Base-by-base conservation (phyloP, 2,888 invertebrate species). In the Andrena marginata region DNA sequence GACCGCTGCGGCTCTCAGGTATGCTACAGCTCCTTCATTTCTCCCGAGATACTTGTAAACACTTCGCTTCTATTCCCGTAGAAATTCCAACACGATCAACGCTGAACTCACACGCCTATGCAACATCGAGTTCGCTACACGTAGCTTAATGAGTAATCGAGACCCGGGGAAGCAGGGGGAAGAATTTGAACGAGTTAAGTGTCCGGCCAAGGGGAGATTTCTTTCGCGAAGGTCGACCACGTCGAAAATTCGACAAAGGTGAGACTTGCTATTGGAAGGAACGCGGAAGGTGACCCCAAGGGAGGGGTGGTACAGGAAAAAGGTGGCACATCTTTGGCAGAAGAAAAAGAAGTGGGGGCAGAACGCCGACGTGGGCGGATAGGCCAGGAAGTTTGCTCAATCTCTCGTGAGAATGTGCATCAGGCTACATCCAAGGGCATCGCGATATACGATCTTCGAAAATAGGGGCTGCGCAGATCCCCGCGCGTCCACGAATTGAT, bases 371-470 rank as follows among this genome's bases (percentile, higher is more conserved):
- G 75, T 77, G 75, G 71, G 83, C 80, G 83, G 81, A 62, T 75
- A 80, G 86, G 83, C 86, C 84, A 85, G 84, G 80, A 86, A 88
- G 86, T 91, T 89, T 83, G 76, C 86, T 87, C 88, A 75, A 90
- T 89, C 89, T 89, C 80, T 77, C 80, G 78, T 68, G 70, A 85
- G 75, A 85, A 87, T 79, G 82, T 54, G 65, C 51, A 64, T 33
- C 65, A 49, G 72, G 80, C 71, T n/a, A 59, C 63, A 49, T 48
- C 35, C 56, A 75, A 62, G 82, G 16, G 2, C 20, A 59, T 59
- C 42, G 20, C 63, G 82, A 80, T 85, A 69, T 75, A 65, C 75
- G 82, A 77, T 63, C 80, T 80, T 82, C 82, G 85, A 88, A 89
- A 86, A 90, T 16, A 42, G 42, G 85, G 86, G 72, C 23, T 51